A percentile compares a stretch with the other conserved stretches of the same genome.
phyloP scores from a whole-genome alignment of 2,888 invertebrate species.

The Stratiomys singularior region DNA sequence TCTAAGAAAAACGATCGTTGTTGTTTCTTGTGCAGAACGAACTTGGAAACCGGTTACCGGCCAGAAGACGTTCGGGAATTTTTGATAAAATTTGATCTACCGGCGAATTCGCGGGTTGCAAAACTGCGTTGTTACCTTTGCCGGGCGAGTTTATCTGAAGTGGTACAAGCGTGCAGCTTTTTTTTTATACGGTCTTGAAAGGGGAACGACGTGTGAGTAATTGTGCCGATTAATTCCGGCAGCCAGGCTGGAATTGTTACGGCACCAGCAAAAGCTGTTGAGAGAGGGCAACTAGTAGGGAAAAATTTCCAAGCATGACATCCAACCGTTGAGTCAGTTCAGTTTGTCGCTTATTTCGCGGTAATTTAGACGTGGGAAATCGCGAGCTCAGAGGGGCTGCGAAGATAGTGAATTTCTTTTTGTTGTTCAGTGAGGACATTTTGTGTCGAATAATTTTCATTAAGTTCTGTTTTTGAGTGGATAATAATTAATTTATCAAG shows the following conservation, averaged over 20 bases:
- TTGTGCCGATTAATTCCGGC: not conserved
- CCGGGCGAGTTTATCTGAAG: too few species aligned
- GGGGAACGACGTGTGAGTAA: not conserved
- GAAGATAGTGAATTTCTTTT: not conserved
- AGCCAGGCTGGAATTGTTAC: slow-evolving; percentile 1
- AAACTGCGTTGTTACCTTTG: too few species aligned
- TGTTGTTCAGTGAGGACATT: not conserved
- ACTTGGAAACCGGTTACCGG: not conserved
- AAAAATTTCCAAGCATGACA: slow-evolving; percentile 16
- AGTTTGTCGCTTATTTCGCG: slow-evolving; percentile 37
- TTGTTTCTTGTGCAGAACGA: too few species aligned
- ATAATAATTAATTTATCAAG: slow-evolving; percentile 12
- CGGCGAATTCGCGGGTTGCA: too few species aligned
- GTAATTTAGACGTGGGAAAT: slow-evolving; percentile 30
- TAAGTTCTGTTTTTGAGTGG: not conserved
- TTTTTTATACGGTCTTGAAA: too few species aligned
- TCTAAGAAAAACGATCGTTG: too few species aligned
- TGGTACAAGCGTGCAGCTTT: too few species aligned
- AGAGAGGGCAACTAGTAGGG: not conserved
- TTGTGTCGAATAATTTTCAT: not conserved
- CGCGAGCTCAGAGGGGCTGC: not conserved
- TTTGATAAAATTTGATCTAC: too few species aligned
- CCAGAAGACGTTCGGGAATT: not conserved
- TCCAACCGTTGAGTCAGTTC: slow-evolving; percentile 25
- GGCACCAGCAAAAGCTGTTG: slow-evolving; percentile 16